A percentile compares a stretch with the other conserved stretches of the same genome.
These are phyloP conservation scores for Polymixis flavicincta DNA, from an alignment of 2,888 invertebrate genomes.

Conservation along the genomic window DNA sequence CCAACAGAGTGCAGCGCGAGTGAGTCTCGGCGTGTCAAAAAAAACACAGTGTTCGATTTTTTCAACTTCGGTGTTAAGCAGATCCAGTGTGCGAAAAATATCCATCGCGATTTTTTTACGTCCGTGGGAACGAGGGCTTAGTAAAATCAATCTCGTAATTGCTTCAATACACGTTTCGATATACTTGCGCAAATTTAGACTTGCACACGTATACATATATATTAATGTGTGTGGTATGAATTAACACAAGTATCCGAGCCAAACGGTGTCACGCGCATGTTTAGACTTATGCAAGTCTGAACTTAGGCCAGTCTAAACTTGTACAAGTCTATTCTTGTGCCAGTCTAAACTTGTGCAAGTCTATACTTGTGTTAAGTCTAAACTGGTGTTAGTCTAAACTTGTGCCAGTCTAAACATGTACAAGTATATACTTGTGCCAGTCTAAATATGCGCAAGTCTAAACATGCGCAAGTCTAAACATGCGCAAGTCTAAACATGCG, in stretches of 20 bases:
- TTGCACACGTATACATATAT: neutral
- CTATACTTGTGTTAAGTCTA: neutral
- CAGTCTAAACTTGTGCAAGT: too few species aligned
- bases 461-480: too few species aligned
- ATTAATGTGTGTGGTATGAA: neutral
- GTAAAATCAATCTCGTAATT: constrained; percentile 16
- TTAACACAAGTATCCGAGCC: neutral
- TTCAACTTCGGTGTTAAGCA: too few species aligned
- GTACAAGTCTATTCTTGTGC: neutral
- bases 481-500: neutral
- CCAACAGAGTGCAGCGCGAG: too few species aligned
- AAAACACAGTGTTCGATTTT: too few species aligned
- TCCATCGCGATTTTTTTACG: too few species aligned
- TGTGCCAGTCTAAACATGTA: neutral
- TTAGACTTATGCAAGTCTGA: neutral
- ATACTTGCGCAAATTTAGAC: neutral
- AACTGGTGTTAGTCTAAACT: neutral
- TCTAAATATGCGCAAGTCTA: too few species aligned
- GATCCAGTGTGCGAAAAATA: too few species aligned
- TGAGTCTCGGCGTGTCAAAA: too few species aligned
- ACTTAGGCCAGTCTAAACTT: too few species aligned
- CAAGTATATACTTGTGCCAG: too few species aligned
- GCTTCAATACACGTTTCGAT: neutral
- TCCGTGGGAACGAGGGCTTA: too few species aligned
- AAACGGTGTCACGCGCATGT: neutral